A percentile compares a stretch with the other conserved stretches of the same genome.
These are phyloP conservation scores for Poeciliopsis retropinna DNA, from an alignment of 2,113 vertebrate species.

Conservation along the genomic window DNA sequence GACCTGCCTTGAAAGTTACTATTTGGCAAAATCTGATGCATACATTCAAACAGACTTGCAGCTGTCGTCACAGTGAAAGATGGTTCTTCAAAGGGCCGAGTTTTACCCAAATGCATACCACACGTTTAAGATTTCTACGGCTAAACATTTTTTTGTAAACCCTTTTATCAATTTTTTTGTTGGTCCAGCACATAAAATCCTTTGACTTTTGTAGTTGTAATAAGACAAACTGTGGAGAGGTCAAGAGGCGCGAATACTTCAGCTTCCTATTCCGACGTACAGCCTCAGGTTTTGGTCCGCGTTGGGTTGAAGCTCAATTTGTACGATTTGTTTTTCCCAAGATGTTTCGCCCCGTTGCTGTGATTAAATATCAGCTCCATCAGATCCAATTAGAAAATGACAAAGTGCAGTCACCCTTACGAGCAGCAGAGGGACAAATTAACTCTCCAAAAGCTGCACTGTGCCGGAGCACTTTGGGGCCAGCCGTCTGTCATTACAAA, in stretches of 20 bases:
- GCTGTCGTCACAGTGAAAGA: too few species aligned
- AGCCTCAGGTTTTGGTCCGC: neutral
- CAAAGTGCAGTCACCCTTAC: conserved; percentile 20
- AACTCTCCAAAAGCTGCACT: conserved; percentile 5
- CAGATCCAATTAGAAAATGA: conserved; percentile 29
- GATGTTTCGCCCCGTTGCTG: neutral
- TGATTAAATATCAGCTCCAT: conserved; percentile 39
- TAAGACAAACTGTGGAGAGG: neutral
- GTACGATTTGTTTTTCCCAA: conserved; percentile 6
- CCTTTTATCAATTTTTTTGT: neutral
- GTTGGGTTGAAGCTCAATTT: neutral
- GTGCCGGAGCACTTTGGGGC: conserved; percentile 24
- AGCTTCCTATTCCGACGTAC: neutral
- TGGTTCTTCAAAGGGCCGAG: too few species aligned
- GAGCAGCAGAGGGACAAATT: conserved; percentile 21
- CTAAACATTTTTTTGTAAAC: neutral
- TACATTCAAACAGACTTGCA: too few species aligned
- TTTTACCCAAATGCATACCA: neutral
- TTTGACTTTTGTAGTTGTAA: too few species aligned
- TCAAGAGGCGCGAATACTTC: neutral
- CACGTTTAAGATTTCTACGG: neutral
- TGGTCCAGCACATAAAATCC: neutral
- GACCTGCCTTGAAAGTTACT: too few species aligned
- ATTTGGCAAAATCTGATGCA: too few species aligned
- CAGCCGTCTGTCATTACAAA: conserved; percentile 18